A percentile compares a stretch with the other conserved stretches of the same genome.
Conservation (phyloP, 2,888 invertebrate species). For the Heliconius hortense region DNA sequence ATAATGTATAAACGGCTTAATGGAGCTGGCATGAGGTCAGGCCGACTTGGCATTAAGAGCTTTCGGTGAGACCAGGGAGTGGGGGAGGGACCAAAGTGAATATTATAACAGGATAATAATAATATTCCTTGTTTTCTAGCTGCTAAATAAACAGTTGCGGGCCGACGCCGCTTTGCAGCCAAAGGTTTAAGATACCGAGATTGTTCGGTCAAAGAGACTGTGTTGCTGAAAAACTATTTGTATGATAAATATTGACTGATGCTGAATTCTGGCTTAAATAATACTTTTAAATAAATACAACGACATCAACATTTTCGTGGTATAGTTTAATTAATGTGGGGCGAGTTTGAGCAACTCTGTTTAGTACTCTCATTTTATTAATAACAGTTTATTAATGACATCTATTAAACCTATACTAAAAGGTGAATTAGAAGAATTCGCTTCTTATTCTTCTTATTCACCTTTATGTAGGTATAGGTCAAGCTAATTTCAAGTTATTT, state of each 20-base stretch:
- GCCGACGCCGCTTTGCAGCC: constrained; percentile 37
- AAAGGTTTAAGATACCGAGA: constrained; percentile 43
- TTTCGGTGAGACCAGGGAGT: constrained; percentile 67
- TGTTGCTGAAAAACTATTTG: constrained; percentile 31
- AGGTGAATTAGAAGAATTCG: too few species aligned
- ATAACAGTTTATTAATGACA: too few species aligned
- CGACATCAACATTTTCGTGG: not conserved
- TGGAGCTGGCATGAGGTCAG: constrained; percentile 80
- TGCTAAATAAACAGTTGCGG: constrained; percentile 49
- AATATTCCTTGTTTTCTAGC: constrained; percentile 56
- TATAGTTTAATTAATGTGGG: not conserved
- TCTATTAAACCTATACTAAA: too few species aligned
- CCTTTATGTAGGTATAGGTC: too few species aligned
- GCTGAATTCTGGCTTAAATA: not conserved
- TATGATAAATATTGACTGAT: constrained; percentile 16
- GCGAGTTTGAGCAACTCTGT: not conserved
- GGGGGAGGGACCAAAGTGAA: constrained; percentile 71
- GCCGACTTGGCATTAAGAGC: constrained; percentile 79
- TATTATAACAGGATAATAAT: constrained; percentile 72
- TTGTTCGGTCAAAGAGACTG: constrained; percentile 40
- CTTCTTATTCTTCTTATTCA: too few species aligned
- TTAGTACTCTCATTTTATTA: not conserved
- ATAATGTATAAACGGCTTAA: constrained; percentile 82
- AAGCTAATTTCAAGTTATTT: too few species aligned
- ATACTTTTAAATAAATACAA: not conserved